Conservation (phyloP, 2,797 vertebrate species). For the Gadopsis marmoratus region DNA sequence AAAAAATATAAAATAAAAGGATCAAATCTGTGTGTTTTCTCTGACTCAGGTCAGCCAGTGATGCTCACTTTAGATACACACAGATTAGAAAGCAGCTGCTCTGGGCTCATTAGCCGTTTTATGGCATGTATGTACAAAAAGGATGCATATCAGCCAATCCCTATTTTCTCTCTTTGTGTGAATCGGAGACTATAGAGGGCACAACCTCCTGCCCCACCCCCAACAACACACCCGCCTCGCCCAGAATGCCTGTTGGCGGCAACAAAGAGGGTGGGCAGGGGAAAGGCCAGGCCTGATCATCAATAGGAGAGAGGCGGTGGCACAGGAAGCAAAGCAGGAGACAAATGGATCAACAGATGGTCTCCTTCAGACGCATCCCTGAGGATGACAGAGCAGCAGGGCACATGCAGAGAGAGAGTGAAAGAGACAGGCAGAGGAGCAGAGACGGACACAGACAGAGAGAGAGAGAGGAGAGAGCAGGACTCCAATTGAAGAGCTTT, state of each 20-base stretch:
- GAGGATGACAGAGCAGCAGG: constrained; percentile 83
- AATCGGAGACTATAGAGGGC: constrained; percentile 50
- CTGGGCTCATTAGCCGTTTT: constrained; percentile 50
- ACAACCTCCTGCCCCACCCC: constrained; percentile 48
- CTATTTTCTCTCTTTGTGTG: constrained; percentile 44
- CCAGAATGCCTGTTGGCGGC: constrained; percentile 59
- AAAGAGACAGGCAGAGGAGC: constrained; percentile 54
- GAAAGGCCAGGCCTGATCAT: constrained; percentile 75
- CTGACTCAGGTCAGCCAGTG: constrained; percentile 42
- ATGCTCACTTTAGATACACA: constrained; percentile 60
- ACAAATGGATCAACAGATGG: constrained; percentile 88
- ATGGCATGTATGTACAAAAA: constrained; percentile 29
- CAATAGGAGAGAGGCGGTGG: constrained; percentile 71
- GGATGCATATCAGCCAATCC: constrained; percentile 26
- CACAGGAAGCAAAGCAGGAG: constrained; percentile 79
- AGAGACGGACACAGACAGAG: constrained; percentile 50
- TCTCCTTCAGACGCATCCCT: constrained; percentile 84
- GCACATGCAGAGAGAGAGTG: constrained; percentile 67
- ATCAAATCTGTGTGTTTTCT: constrained; percentile 28
- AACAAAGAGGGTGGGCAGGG: constrained; percentile 64
- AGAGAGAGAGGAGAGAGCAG: constrained; percentile 37
- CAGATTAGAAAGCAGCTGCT: constrained; percentile 67
- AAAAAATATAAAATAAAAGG: constrained; percentile 29
- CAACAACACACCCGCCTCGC: constrained; percentile 37
- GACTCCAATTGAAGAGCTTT: constrained; percentile 65